Conservation (phyloP, 1,140 invertebrate species). For the Anthonomus grandis region DNA sequence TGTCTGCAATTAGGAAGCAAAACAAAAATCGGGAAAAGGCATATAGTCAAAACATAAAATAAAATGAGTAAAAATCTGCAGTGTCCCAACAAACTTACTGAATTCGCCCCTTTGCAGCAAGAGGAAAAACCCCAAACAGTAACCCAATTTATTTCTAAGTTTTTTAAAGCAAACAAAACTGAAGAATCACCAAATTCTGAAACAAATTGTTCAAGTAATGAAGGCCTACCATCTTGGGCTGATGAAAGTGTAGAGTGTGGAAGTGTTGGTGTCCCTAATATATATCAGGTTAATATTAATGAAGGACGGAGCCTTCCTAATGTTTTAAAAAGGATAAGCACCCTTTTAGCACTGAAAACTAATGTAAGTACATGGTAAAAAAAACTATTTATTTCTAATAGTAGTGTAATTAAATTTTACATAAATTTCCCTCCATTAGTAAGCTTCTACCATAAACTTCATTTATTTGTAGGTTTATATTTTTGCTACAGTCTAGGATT, state of each 20-base stretch:
- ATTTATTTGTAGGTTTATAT: no score
- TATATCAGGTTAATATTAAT: constrained; percentile 47
- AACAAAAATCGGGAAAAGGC: not conserved
- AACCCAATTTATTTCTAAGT: constrained; percentile 57
- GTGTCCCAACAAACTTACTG: constrained; percentile 67
- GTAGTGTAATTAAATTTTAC: no score
- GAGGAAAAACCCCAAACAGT: constrained; percentile 60
- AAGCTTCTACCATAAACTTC: no score
- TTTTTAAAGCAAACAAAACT: constrained; percentile 53
- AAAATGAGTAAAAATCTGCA: constrained; percentile 65
- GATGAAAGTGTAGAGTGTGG: constrained; percentile 27
- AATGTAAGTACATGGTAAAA: constrained; percentile 69
- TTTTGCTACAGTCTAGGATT: no score
- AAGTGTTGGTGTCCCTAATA: constrained; percentile 20
- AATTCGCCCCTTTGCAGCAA: constrained; percentile 69
- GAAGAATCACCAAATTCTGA: constrained; percentile 26
- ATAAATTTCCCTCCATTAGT: no score
- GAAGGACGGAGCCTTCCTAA: constrained; percentile 74
- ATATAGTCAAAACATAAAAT: not conserved
- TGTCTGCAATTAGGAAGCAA: no score
- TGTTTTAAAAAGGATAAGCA: constrained; percentile 76
- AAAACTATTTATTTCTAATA: no score
- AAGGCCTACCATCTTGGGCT: constrained; percentile 38
- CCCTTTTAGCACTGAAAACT: constrained; percentile 69
- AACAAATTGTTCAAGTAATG: constrained; percentile 29